Percentiles rank a stretch among this genome's conserved stretches.
These are phyloP conservation scores for Tinea trinotella DNA, from an alignment of 2,888 invertebrate genomes.

Conservation along the genomic window DNA sequence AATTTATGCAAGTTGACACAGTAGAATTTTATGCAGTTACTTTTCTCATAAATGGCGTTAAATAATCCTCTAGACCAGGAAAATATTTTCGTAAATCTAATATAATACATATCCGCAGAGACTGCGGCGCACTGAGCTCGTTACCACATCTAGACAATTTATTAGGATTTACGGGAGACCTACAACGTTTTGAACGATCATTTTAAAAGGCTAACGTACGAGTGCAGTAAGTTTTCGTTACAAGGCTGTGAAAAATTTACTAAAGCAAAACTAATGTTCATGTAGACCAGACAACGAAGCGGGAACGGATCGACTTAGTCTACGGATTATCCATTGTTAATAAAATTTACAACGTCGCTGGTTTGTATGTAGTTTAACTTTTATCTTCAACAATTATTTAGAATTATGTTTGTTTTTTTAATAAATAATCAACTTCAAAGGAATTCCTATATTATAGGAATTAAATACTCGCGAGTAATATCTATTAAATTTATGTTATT, in stretches of 20 bases:
- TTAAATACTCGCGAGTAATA: no score
- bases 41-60: conserved; percentile 29
- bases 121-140: conserved; percentile 36
- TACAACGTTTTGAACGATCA: conserved; percentile 30
- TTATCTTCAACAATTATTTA: not conserved
- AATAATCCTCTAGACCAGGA: conserved; percentile 38
- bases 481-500: no score
- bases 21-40: not conserved
- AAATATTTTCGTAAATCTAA: conserved; percentile 41
- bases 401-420: no score
- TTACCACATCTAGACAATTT: conserved; percentile 49
- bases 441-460: no score
- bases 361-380: not conserved
- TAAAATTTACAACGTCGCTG: not conserved
- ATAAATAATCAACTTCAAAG: no score
- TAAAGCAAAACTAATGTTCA: conserved; percentile 16
- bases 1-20: not conserved
- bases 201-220: conserved; percentile 26
- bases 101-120: conserved; percentile 44
- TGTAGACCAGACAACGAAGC: not conserved
- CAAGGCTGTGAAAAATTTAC: conserved; percentile 16
- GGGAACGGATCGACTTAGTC: not conserved
- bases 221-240: conserved; percentile 18
- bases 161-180: conserved; percentile 39
- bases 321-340: not conserved